Evolutionary conservation across 2,888 invertebrate species (phyloP), one percentile per base, ranked within the genome.

Genomic region (Dorcus parallelipipedus): DNA sequence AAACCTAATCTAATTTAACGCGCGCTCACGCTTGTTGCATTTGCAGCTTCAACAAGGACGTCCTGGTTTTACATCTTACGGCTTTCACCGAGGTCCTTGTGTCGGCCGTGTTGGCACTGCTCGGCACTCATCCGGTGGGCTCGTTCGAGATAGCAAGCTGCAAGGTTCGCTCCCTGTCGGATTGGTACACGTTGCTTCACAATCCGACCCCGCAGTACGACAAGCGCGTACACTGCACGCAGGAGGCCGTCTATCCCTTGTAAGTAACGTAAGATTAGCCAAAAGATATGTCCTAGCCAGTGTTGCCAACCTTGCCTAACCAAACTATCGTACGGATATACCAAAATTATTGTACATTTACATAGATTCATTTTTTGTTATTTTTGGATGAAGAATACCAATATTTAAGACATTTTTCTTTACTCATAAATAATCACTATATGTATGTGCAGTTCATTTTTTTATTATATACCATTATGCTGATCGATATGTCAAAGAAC

Each of bases 211-310:
- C 96, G 0, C 91, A 95, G 77, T 97, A 95, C 79, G 90, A 91
- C 58, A 86, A 87, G 61, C 90, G 89, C 14, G 77, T 97, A 54
- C 90, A 95, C 78, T 99, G 98, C 77, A 96, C 97, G 0, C 96
- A 98, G 73, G 98, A 99, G 80, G 95, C 97, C 56, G 97, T 97
- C 0, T 98, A 95, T 82, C 98, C 98, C 47, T 80, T 98, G 94
- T 97, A 84, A 86, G 89, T 84, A 43, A 45, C 17, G 4, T 4
- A 47, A 14, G 3, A 3, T 20, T 3, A 20, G 20, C 20, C 20
- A 2, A 20, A 20, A 20, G 20, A 2, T 2, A 20, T 3, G 20
- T 20, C 20, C 9, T 10, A 17, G n/a, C n/a, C n/a, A n/a, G n/a
- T n/a, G n/a, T n/a, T n/a, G n/a, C n/a, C n/a, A n/a, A n/a, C n/a